Evolutionary conservation across 1,140 invertebrate genomes (phyloP).

Genomic region (Cotesia glomerata): DNA sequence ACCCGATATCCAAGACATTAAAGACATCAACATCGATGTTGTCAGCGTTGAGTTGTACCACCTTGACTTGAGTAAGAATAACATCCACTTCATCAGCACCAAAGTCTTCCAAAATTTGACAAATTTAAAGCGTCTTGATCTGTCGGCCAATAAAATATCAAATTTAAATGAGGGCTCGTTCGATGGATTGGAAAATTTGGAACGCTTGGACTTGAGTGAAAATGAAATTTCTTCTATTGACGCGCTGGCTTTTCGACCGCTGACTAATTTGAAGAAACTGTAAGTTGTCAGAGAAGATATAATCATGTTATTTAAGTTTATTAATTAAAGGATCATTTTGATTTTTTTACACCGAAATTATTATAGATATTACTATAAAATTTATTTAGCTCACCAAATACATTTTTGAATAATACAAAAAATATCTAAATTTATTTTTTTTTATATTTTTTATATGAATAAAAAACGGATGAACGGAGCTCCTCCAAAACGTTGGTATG

Average conservation of each 20-base stretch:
- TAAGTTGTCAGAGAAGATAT: conserved; percentile 40
- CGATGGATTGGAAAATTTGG: conserved; percentile 68
- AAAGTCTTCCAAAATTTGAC: conserved; percentile 76
- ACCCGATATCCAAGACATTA: conserved; percentile 48
- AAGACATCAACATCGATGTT: conserved; percentile 49
- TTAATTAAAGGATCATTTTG: too few relatives aligned
- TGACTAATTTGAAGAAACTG: conserved; percentile 72
- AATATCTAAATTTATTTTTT: too few relatives aligned
- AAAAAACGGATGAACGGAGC: too few relatives aligned
- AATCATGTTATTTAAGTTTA: too few relatives aligned
- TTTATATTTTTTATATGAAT: too few relatives aligned
- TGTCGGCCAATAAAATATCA: conserved; percentile 71
- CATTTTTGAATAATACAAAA: too few relatives aligned
- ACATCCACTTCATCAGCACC: conserved; percentile 74
- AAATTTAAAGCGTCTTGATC: conserved; percentile 71
- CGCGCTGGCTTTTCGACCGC: conserved; percentile 74
- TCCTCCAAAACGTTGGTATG: too few relatives aligned
- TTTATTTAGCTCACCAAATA: too few relatives aligned
- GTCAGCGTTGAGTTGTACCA: conserved; percentile 55
- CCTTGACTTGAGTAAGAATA: conserved; percentile 77
- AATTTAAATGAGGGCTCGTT: conserved; percentile 71
- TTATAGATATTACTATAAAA: too few relatives aligned
- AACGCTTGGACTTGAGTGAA: conserved; percentile 75
- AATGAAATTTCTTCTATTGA: conserved; percentile 79
- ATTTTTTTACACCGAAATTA: too few relatives aligned